Evolutionary conservation across 1,140 invertebrate species (phyloP).

Genomic region (Trichomalopsis sarcophagae): DNA sequence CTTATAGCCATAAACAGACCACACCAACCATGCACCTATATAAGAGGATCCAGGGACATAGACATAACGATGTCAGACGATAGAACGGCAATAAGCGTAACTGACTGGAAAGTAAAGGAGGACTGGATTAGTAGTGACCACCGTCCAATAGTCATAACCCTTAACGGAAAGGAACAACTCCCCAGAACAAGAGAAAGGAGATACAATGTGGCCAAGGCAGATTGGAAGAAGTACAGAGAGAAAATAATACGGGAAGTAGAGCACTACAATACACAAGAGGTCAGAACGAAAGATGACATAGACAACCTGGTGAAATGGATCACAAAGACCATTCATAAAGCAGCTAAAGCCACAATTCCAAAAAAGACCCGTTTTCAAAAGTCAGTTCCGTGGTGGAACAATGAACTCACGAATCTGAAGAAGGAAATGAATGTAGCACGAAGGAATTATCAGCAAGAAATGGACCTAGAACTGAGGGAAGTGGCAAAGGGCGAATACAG

Average conservation of each 20-base stretch:
- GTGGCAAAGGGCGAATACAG: too few relatives aligned
- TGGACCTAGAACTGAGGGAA: too few relatives aligned
- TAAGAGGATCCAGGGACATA: not conserved
- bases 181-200: not conserved
- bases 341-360: not conserved
- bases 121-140: not conserved
- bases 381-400: slow-evolving; percentile 19
- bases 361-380: not conserved
- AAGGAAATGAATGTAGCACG: not conserved
- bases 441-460: not conserved
- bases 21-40: not conserved
- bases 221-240: not conserved
- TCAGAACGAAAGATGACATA: too few relatives aligned
- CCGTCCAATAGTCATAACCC: too few relatives aligned
- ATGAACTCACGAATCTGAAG: not conserved
- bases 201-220: not conserved
- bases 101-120: not conserved
- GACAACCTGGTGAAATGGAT: not conserved
- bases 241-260: not conserved
- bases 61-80: not conserved
- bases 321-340: not conserved
- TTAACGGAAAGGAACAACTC: too few relatives aligned
- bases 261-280: too few relatives aligned
- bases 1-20: slow-evolving; percentile 54
- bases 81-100: not conserved